Conservation (phyloP, 2,113 vertebrate genomes). For the Mandrillus leucophaeus region DNA sequence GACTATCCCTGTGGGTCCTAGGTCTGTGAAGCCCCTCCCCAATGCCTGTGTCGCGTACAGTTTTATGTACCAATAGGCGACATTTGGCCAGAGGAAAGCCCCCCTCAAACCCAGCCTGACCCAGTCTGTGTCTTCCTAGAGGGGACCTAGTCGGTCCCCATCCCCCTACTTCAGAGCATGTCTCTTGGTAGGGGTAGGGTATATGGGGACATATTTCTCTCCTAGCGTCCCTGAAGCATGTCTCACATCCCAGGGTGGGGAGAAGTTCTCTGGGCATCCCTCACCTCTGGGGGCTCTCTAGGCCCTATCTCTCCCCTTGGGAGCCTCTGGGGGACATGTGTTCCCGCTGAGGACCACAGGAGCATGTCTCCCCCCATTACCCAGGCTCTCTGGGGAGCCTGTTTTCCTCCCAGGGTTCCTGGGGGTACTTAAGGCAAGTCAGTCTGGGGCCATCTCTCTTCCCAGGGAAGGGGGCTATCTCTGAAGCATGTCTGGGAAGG, state of each 20-base stretch:
- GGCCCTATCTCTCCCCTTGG: conserved; percentile 63
- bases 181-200: conserved; percentile 66
- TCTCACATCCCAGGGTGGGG: background rate
- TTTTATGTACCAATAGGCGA: conserved; percentile 80
- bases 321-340: conserved; percentile 52
- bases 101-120: conserved; percentile 71
- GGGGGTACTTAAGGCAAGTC: conserved; percentile 71
- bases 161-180: conserved; percentile 55
- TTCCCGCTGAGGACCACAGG: conserved; percentile 52
- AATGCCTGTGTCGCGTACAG: conserved; percentile 78
- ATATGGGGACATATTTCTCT: conserved; percentile 62
- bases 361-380: conserved; percentile 57
- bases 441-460: conserved; percentile 65
- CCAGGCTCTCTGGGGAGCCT: conserved; percentile 73
- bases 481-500: conserved; percentile 58
- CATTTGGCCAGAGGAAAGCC: conserved; percentile 77
- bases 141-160: conserved; percentile 64
- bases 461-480: conserved; percentile 65
- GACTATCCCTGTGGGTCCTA: conserved; percentile 63
- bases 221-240: conserved; percentile 57
- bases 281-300: conserved; percentile 58
- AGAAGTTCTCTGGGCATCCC: conserved; percentile 62
- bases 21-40: conserved; percentile 66
- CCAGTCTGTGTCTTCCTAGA: conserved; percentile 79
- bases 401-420: conserved; percentile 67